Conservation (phyloP, 2,113 vertebrate species). For the Malurus cyaneus region DNA sequence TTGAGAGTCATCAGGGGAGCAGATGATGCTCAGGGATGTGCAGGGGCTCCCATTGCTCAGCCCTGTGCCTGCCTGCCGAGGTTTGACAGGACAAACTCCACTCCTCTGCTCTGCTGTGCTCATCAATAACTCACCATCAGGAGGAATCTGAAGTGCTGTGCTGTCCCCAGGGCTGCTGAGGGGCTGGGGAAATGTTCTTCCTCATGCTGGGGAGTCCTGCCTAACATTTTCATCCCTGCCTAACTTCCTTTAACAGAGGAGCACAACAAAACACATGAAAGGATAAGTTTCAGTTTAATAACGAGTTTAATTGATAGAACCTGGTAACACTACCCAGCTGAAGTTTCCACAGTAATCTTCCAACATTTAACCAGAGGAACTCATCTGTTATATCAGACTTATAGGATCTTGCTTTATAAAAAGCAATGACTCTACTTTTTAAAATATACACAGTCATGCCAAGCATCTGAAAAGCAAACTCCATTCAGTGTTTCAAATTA, state of each 20-base stretch:
- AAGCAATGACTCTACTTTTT: not conserved
- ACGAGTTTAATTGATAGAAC: not conserved
- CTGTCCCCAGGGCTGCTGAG: fast-evolving
- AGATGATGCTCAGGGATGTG: not conserved
- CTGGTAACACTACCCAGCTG: not conserved
- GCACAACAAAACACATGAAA: not conserved
- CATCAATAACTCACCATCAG: not conserved
- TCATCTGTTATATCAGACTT: not conserved
- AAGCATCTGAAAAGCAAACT: not conserved
- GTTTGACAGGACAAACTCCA: not conserved
- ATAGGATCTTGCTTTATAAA: not conserved
- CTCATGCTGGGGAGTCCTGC: not conserved
- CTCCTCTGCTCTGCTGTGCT: fast-evolving
- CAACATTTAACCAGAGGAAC: not conserved
- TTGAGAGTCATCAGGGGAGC: not conserved
- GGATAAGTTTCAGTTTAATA: not conserved
- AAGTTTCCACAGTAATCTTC: not conserved
- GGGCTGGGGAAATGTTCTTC: not conserved
- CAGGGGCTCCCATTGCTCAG: not conserved
- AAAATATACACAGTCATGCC: not conserved
- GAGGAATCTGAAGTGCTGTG: not conserved
- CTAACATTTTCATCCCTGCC: not conserved
- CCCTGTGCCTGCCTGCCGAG: too few relatives aligned
- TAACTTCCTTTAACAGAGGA: not conserved
- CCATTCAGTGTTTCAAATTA: not conserved